phyloP scores from a whole-genome alignment of 2,113 vertebrate species.

The Egretta garzetta region DNA sequence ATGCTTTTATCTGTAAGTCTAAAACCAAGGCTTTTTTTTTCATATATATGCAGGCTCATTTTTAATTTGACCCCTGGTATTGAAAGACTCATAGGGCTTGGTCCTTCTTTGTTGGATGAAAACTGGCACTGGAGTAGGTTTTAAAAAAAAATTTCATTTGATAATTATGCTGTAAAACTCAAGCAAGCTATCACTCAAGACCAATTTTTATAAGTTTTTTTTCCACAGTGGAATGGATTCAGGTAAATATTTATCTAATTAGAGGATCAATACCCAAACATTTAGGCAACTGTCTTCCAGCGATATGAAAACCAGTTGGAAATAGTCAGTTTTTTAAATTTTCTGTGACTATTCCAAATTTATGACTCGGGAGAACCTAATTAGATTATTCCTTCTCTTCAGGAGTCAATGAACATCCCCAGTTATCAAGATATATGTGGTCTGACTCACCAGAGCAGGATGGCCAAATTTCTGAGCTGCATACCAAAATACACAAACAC shows the following conservation, averaged over 20 bases:
- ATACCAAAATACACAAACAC: neutral
- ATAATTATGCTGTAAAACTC: neutral
- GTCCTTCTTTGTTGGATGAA: neutral
- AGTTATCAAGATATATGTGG: neutral
- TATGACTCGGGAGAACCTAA: neutral
- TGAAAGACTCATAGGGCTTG: neutral
- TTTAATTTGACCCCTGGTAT: neutral
- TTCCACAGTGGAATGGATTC: neutral
- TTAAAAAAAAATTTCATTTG: neutral
- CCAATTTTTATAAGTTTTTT: neutral
- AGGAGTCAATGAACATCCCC: neutral
- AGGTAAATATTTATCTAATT: neutral
- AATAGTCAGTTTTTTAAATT: neutral
- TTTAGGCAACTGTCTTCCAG: neutral
- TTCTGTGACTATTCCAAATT: neutral
- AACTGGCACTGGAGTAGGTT: neutral
- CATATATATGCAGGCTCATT: neutral
- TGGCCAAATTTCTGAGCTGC: neutral
- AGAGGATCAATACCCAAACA: neutral
- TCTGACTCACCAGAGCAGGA: neutral
- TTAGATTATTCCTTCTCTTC: slow-evolving; percentile 27
- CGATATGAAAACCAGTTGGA: neutral
- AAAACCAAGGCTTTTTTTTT: neutral
- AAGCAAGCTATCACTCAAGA: neutral
- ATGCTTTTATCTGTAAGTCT: neutral